A percentile compares a stretch with the other conserved stretches of the same genome.
These are phyloP conservation scores for Malurus elegans DNA, from an alignment of 2,113 vertebrate genomes.

Conservation along the genomic window DNA sequence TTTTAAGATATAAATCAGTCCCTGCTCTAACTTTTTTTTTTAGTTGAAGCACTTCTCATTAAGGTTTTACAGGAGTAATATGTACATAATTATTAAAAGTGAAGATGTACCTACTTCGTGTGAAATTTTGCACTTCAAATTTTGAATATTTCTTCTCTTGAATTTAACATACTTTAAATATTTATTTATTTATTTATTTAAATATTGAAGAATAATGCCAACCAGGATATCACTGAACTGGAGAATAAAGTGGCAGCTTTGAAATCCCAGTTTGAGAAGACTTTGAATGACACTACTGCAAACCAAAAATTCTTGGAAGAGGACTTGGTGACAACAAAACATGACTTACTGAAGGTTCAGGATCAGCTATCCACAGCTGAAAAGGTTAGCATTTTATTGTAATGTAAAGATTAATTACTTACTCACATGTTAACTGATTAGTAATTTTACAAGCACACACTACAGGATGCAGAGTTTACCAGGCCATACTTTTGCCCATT, in stretches of 20 bases:
- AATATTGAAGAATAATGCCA: constrained; percentile 66
- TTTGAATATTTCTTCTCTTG: neutral
- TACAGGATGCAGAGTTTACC: neutral
- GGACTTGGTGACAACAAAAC: constrained; percentile 85
- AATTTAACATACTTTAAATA: neutral
- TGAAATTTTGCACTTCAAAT: neutral
- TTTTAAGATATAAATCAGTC: neutral
- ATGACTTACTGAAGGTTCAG: constrained; percentile 88
- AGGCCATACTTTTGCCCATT: neutral
- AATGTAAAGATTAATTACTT: neutral
- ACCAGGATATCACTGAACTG: constrained; percentile 82
- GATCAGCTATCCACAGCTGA: constrained; percentile 89
- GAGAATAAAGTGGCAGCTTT: constrained; percentile 86
- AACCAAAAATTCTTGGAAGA: constrained; percentile 89
- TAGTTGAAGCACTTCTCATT: neutral
- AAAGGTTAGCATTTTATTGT: constrained; percentile 77
- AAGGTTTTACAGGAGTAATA: neutral
- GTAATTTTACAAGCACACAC: neutral
- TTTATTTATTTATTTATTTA: no score
- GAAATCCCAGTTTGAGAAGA: constrained; percentile 87
- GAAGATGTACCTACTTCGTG: neutral
- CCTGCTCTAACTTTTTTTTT: neutral
- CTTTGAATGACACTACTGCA: constrained; percentile 77
- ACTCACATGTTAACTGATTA: neutral
- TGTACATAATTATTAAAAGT: neutral